phyloP scores from a whole-genome alignment of 2,888 invertebrate species.

The Pocota personata region DNA sequence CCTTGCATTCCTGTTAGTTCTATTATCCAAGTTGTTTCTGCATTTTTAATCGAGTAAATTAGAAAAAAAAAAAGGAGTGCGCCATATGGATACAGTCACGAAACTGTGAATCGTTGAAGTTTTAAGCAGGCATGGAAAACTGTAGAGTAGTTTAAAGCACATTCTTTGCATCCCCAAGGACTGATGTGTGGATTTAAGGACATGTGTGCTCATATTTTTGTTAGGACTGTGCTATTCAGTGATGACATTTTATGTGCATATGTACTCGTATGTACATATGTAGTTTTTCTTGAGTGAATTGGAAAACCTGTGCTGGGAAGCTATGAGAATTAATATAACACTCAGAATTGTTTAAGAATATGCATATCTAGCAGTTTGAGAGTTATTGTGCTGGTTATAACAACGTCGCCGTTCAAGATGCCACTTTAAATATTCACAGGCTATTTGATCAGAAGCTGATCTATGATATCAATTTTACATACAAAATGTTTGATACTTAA shows the following conservation, averaged over 20 bases:
- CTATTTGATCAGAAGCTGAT: too few relatives aligned
- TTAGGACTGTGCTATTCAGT: background rate
- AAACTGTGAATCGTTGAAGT: conserved; percentile 25
- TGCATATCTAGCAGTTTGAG: too few relatives aligned
- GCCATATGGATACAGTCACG: conserved; percentile 25
- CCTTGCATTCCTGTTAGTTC: conserved; percentile 28
- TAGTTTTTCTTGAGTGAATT: too few relatives aligned
- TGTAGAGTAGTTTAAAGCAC: conserved; percentile 41
- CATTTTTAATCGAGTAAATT: conserved; percentile 60
- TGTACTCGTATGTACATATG: too few relatives aligned
- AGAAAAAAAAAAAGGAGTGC: conserved; percentile 18
- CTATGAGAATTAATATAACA: too few relatives aligned
- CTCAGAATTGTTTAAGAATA: too few relatives aligned
- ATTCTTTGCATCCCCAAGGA: conserved; percentile 23
- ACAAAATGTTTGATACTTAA: too few relatives aligned
- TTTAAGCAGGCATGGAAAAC: conserved; percentile 1
- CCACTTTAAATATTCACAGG: too few relatives aligned
- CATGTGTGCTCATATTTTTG: background rate
- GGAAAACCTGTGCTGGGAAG: too few relatives aligned
- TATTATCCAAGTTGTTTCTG: conserved; percentile 35
- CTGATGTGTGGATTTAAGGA: background rate
- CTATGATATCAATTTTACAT: too few relatives aligned
- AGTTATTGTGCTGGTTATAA: too few relatives aligned
- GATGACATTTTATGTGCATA: background rate
- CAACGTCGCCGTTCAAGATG: too few relatives aligned